Evolutionary conservation across 2,113 vertebrate species (phyloP), one percentile per base, ranked within the genome.

Genomic region (Vulpes ferrilata): DNA sequence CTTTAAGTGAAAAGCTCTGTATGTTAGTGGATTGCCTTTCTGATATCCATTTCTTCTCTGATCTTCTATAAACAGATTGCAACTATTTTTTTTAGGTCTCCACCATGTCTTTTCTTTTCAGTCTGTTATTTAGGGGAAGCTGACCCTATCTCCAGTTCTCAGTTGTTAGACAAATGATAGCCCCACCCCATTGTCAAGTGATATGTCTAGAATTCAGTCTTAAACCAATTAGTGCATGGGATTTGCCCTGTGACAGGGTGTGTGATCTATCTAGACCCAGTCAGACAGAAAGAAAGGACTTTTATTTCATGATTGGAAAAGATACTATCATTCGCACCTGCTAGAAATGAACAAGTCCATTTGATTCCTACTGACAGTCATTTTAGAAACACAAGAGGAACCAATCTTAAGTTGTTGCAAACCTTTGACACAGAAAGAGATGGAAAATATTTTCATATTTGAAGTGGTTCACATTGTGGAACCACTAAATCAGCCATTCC

Each of bases 241-340:
- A 59, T 74, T 59, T 30, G 55, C 11, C n/a, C 30, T 74, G 48
- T 59, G 35, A 64, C 25, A 43, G 25, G 11, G 15, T 32, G 12
- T 23, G 12, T 59, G 51, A 67, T 13, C 9, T 35, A 32, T 27
- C 32, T 83, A 59, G 60, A 30, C 5, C 53, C 11, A 48, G 32
- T 51, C 53, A 88, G 73, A 35, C 30, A 76, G 71, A 93, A 83
- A 43, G 55, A 88, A 92, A 89, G 1, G 17, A 84, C 22, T 88
- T 64, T 94, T 17, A 67, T 92, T 96, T 96, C 43, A 71, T 51
- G 38, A n/a, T 57, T 93, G 62, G 51, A 74, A 83, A 23, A 73
- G 16, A 51, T 89, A 16, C 2, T 38, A 3, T 67, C 12, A 30
- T 32, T 82, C 10, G 82, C 51, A 85, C n/a, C 22, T 22, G 12